Base-by-base conservation (phyloP, 30 jellyfish, hydroid and myxozoan genomes). In the Chrysaora quinquecirrha region DNA sequence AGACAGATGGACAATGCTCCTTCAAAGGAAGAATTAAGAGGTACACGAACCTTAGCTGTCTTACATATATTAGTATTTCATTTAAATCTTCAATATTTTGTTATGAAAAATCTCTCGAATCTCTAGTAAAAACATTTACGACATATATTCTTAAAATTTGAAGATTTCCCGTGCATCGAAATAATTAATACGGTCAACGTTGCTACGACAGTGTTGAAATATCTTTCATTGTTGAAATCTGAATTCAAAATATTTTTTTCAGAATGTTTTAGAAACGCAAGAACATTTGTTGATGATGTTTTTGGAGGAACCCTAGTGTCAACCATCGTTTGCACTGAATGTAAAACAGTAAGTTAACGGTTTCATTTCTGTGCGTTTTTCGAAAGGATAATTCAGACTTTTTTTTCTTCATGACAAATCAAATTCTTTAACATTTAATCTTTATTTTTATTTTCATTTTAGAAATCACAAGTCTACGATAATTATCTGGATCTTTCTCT, bases 301-400 rank as follows among this genome's bases (percentile, higher is more conserved):
- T 88, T 88, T 60, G 93, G 97, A 56, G 97, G 97, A 20, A 64
- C 73, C 1, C 75, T 88, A 25, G 97, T 79, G 10, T 88, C 97
- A 12, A 78, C 93, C 24, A 73, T 88, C 0, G 46, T 72, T n/a
- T 88, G 97, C 73, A 48, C 84, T 1, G 65, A 71, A 48, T 88
- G 97, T 32, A 88, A 88, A 46, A 69, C 87, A 73, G 97, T 88
- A 77, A 34, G 78, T 21, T 3, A 38, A 4, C 23, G 20, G 1
- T 12, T 30, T 34, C 11, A 24, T 56, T 24, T 56, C 61, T 47
- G 61, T 47, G 11, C 19, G 12, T 61, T 9, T 10, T 31, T 47
- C 23, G 18, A 47, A 1, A 31, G 3, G 29, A 64, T 64, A 1
- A 18, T 35, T 16, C 23, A 18, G 4, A 22, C 30, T 64, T 18